phyloP scores from a whole-genome alignment of 1,140 invertebrate genomes.

The Diachasmimorpha longicaudata region DNA sequence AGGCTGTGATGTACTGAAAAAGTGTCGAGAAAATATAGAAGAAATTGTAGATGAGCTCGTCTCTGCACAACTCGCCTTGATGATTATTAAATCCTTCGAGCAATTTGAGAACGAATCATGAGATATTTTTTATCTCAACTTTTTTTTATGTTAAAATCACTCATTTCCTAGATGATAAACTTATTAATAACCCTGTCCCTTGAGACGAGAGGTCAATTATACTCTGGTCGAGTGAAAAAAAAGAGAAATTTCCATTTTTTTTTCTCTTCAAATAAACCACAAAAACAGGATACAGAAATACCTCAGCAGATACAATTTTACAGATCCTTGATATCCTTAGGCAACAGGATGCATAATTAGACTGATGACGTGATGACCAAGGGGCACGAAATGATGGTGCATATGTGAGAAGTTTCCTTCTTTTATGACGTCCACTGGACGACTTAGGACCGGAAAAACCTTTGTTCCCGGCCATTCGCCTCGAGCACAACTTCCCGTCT shows the following conservation, averaged over 20 bases:
- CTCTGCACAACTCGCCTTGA: not conserved
- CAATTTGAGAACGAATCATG: not conserved
- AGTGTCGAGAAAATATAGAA: not conserved
- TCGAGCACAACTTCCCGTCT: not conserved
- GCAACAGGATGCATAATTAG: not conserved
- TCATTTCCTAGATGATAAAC: not conserved
- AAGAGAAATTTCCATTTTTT: no score
- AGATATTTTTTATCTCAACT: not conserved
- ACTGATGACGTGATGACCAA: not conserved
- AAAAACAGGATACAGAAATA: not conserved
- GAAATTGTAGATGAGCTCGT: not conserved
- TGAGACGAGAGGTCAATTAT: not conserved
- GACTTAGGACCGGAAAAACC: conserved; percentile 12
- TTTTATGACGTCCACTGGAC: not conserved
- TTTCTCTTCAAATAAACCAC: no score
- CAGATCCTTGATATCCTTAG: not conserved
- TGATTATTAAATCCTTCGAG: not conserved
- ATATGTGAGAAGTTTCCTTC: not conserved
- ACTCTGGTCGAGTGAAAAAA: not conserved
- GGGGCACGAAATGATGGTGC: not conserved
- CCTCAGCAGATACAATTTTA: not conserved
- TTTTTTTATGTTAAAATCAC: not conserved
- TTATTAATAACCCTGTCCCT: not conserved
- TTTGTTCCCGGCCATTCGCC: conserved; percentile 16
- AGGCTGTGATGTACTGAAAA: not conserved